A percentile compares a stretch with the other conserved stretches of the same genome.
Conservation (phyloP, 2,888 invertebrate species). For the Girardia tigrina region DNA sequence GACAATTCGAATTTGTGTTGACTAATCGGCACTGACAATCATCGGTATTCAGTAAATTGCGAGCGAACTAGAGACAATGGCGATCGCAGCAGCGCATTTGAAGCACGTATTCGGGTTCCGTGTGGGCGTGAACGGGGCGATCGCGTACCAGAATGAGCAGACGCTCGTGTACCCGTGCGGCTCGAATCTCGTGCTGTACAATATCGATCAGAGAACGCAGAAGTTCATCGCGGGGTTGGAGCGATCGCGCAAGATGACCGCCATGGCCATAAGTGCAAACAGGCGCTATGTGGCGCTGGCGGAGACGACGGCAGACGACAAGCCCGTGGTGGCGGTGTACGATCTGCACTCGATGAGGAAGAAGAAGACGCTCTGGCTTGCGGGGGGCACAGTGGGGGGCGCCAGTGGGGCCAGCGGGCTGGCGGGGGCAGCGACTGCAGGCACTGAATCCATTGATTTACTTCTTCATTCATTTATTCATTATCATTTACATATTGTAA, state of each 20-base stretch:
- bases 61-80: constrained; percentile 44
- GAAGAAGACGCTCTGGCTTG: constrained; percentile 48
- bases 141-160: constrained; percentile 48
- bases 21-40: too few relatives aligned
- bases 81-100: constrained; percentile 48
- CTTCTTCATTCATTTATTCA: too few relatives aligned
- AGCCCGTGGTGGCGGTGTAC: constrained; percentile 51
- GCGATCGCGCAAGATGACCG: constrained; percentile 50
- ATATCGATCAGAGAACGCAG: constrained; percentile 51
- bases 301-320: constrained; percentile 45
- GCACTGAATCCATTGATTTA: too few relatives aligned
- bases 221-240: constrained; percentile 51
- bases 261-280: constrained; percentile 50
- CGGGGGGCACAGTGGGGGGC: too few relatives aligned
- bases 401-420: constrained; percentile 69
- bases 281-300: constrained; percentile 50
- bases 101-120: constrained; percentile 50
- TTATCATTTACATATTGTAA: too few relatives aligned
- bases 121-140: constrained; percentile 46
- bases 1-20: too few relatives aligned
- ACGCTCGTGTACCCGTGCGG: constrained; percentile 52
- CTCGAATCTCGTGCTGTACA: constrained; percentile 51
- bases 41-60: too few relatives aligned
- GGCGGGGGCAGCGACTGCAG: constrained; percentile 62
- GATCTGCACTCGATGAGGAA: constrained; percentile 51